Evolutionary conservation across 2,113 vertebrate genomes (phyloP), one percentile per base, ranked within the genome.

Genomic region (Xenus cinereus): DNA sequence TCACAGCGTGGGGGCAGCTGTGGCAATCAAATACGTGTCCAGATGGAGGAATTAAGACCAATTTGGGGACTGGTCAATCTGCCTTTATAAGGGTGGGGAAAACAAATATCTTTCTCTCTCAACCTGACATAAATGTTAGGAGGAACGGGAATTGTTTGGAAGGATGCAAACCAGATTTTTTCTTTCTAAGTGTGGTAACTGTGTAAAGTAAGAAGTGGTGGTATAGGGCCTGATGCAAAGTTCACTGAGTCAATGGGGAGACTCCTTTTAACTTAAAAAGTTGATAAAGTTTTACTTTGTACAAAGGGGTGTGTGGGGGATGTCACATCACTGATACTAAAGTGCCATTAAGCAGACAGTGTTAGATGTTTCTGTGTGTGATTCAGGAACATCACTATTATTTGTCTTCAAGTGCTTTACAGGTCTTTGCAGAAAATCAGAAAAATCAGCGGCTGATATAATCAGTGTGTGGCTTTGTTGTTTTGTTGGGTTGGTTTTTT

Each of bases 1-100:
- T 87, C 89, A 4, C 95, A 90, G 92, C 83, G 32, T 91, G 90
- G 90, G 82, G 86, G 89, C 75, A 79, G 87, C 93, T 80, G 91
- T 20, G 62, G 80, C 48, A n/a, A 21, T 73, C 75, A 28, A 6
- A 20, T 17, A n/a, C 33, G 72, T 12, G 80, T 64, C 15, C 27
- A 20, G 45, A 10, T 8, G 81, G 56, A 59, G 78, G 46, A 72
- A 39, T 87, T 48, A 11, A 10, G 74, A 75, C 21, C 60, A 22
- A 3, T 85, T 35, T 64, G 53, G 66, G 77, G 80, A 12, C 46
- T 22, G 41, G 35, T 74, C 73, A n/a, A 3, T 67, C 43, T 67
- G 64, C 72, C 43, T 51, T 26, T 77, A 6, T n/a, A 22, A n/a
- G 20, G 35, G 21, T 26, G 17, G 0, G 10, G 68, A 20, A 45